phyloP scores from a whole-genome alignment of 2,797 vertebrate genomes.

The Oreortyx pictus region DNA sequence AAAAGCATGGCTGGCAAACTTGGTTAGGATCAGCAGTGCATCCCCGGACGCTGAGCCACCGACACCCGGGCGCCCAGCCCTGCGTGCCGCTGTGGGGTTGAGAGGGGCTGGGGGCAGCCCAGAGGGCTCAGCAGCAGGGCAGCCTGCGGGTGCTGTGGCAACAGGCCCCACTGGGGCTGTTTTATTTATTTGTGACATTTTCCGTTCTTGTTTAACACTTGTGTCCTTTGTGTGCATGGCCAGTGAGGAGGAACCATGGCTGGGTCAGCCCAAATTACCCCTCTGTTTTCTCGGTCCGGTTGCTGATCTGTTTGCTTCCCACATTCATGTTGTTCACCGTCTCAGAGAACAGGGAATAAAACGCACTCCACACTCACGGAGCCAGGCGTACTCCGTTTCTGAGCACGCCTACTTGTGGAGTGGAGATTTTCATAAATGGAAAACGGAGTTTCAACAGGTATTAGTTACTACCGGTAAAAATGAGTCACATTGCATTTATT shows the following conservation, averaged over 20 bases:
- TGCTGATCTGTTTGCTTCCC: background rate
- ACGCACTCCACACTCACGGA: accelerated
- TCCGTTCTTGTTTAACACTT: background rate
- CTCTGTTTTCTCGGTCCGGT: accelerated
- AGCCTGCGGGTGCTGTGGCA: background rate
- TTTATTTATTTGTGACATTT: background rate
- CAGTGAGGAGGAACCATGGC: background rate
- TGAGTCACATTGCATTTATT: background rate
- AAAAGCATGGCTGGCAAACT: conserved; percentile 91
- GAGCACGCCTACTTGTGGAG: accelerated
- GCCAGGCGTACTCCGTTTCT: background rate
- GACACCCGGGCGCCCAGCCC: conserved; percentile 45
- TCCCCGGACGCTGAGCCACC: conserved; percentile 70
- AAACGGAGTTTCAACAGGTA: background rate
- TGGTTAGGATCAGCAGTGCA: conserved; percentile 82
- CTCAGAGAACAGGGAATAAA: background rate
- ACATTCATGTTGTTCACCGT: accelerated
- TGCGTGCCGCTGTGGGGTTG: background rate
- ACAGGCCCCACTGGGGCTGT: accelerated
- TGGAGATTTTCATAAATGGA: background rate
- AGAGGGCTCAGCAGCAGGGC: background rate
- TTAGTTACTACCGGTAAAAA: background rate
- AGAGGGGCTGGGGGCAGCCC: background rate
- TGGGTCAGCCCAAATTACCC: background rate
- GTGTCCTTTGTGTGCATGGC: background rate